Percentiles rank a stretch among this genome's conserved stretches.
Evolutionary conservation across 2,113 vertebrate genomes (phyloP).

Genomic region (Eclectus roratus): DNA sequence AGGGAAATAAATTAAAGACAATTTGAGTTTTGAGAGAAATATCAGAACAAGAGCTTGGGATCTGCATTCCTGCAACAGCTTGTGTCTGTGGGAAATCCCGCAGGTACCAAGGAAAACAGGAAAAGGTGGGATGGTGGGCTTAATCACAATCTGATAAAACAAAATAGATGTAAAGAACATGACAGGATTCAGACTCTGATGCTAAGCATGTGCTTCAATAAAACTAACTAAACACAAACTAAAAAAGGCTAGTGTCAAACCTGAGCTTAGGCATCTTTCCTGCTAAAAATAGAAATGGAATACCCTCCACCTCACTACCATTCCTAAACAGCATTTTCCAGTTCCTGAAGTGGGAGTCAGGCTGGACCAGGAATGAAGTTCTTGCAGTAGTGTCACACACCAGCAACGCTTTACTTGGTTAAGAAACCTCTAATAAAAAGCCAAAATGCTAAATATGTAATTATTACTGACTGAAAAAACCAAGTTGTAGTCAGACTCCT

Average conservation of each 20-base stretch:
- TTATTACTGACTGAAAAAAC: neutral
- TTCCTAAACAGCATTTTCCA: neutral
- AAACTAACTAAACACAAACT: neutral
- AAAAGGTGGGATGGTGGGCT: neutral
- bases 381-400: neutral
- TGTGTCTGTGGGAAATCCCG: neutral
- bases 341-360: neutral
- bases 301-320: fast-evolving
- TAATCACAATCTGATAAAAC: neutral
- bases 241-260: neutral
- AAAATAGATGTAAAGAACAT: neutral
- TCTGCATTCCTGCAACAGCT: neutral
- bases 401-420: neutral
- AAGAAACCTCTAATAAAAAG: neutral
- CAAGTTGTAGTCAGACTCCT: neutral
- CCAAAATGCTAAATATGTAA: neutral
- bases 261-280: neutral
- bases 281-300: neutral
- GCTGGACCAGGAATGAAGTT: neutral
- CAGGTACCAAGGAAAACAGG: neutral
- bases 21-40: neutral
- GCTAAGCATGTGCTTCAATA: neutral
- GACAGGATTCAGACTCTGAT: neutral
- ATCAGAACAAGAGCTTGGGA: neutral
- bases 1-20: constrained; percentile 13